Percentiles rank a stretch among this genome's conserved stretches.
Conservation (phyloP, 2,113 vertebrate species). For the Heterocephalus glaber region DNA sequence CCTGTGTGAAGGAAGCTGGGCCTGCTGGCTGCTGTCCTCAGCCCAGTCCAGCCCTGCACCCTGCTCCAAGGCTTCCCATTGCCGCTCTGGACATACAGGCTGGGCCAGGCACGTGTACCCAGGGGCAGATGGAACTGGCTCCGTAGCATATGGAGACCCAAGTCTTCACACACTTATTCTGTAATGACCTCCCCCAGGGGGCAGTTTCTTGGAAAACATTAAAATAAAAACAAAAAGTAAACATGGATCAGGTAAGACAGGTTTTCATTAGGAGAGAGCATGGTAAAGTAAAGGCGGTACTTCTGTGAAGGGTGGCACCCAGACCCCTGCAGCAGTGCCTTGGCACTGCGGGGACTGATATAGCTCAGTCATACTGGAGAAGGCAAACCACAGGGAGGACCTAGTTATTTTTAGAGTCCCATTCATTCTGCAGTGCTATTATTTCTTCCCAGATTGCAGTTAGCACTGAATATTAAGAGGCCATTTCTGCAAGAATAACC, state of each 20-base stretch:
- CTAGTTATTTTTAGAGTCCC: slow-evolving; percentile 23
- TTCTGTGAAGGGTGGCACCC: slow-evolving; percentile 54
- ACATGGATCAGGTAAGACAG: background rate
- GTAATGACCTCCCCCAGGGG: background rate
- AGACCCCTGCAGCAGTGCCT: slow-evolving; percentile 54
- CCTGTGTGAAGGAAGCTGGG: background rate
- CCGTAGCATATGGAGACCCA: background rate
- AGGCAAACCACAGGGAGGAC: background rate
- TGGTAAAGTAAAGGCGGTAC: slow-evolving; percentile 75
- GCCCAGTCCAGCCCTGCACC: too few relatives aligned
- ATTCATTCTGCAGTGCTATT: slow-evolving; percentile 37
- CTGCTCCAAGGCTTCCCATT: rapidly evolving
- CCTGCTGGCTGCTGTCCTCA: background rate
- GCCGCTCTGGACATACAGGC: background rate
- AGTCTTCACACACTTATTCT: background rate
- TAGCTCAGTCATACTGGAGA: slow-evolving; percentile 21
- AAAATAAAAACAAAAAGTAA: background rate
- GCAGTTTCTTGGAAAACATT: background rate
- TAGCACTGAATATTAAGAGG: slow-evolving; percentile 55
- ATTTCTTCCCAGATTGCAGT: slow-evolving; percentile 54
- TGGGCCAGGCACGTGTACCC: background rate
- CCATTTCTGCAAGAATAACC: slow-evolving; percentile 42
- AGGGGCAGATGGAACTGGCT: background rate
- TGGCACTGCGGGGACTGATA: background rate
- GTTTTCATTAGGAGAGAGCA: slow-evolving; percentile 16